Evolutionary conservation across 2,888 invertebrate species (phyloP), one percentile per base, ranked within the genome.

Genomic region (Scelioninae gen. 2): DNA sequence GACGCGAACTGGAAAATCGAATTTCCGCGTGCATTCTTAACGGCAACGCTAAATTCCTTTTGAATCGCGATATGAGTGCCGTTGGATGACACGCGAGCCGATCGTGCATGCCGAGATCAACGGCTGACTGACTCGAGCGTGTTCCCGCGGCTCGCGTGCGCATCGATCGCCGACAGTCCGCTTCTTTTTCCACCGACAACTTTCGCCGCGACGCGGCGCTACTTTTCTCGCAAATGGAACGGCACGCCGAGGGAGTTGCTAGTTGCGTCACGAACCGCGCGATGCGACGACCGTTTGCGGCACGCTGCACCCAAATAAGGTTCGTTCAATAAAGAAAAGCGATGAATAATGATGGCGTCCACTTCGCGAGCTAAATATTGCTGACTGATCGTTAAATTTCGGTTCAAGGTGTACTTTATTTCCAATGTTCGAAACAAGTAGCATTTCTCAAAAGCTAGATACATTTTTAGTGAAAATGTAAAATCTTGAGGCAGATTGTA

Each of bases 181-280:
- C 63, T 46, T 72, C 72, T 60, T 57, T 60, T 41, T 31, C 15
- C 63, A 58, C n/a, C 68, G 68, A 69, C 68, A 68, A 13, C 64
- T 58, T 52, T 61, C 74, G 53, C 75, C 71, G 75, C 77, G 77
- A 73, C 78, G 76, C 78, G 77, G n/a, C 78, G 78, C 76, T 70
- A 77, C 78, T 80, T 78, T 80, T 78, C 81, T 78, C 77, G 74
- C 79, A 78, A 79, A 80, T 77, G 78, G 76, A 78, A 80, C 76
- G 71, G 74, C 75, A 64, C 71, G 76, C 74, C 64, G 67, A 69
- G 57, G 63, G 74, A 76, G 69, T 78, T 78, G 78, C 77, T 78
- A 78, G 79, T 79, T 75, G 63, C 63, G 77, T 78, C 77, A 77
- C 79, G 78, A 78, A 78, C 74, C 70, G 65, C 50, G 60, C 67